Percentiles rank a stretch among this genome's conserved stretches.
Evolutionary conservation across 2,888 invertebrate genomes (phyloP).

Genomic region (Eucriotettix oculatus): DNA sequence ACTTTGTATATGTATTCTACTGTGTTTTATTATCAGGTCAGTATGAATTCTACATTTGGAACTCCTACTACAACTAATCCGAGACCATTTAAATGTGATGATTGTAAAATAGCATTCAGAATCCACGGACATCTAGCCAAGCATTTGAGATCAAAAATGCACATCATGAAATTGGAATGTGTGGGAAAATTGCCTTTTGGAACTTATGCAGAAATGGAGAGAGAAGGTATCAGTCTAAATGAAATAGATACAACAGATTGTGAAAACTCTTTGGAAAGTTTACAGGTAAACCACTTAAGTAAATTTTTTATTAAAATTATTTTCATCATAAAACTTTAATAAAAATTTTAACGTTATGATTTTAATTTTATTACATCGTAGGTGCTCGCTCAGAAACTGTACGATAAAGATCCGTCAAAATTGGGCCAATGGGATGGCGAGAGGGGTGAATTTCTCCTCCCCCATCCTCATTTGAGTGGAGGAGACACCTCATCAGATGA

Average conservation of each 20-base stretch:
- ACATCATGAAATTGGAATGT: slow-evolving; percentile 86
- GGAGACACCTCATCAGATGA: slow-evolving; percentile 10
- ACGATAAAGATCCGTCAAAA: slow-evolving; percentile 66
- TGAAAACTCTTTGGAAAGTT: slow-evolving; percentile 80
- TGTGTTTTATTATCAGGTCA: slow-evolving; percentile 26
- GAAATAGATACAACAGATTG: slow-evolving; percentile 95
- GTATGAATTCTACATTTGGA: slow-evolving; percentile 71
- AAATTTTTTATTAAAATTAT: slow-evolving; percentile 2
- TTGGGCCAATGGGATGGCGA: slow-evolving; percentile 40
- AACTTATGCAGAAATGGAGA: slow-evolving; percentile 84
- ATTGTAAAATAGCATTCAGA: slow-evolving; percentile 90
- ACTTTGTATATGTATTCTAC: not conserved
- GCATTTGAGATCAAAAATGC: slow-evolving; percentile 90
- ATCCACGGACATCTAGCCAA: slow-evolving; percentile 95
- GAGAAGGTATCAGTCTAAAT: slow-evolving; percentile 74
- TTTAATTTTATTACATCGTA: slow-evolving; percentile 23
- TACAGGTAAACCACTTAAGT: slow-evolving; percentile 35
- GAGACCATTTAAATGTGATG: slow-evolving; percentile 87
- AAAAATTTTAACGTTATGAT: not conserved
- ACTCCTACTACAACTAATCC: slow-evolving; percentile 77
- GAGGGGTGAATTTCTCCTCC: slow-evolving; percentile 1
- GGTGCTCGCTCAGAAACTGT: slow-evolving; percentile 61
- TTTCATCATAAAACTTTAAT: not conserved
- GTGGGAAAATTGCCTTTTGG: slow-evolving; percentile 86
- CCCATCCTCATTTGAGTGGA: slow-evolving; percentile 7